phyloP scores from a whole-genome alignment of 2,797 vertebrate genomes.

The Triplophysa bombifrons region DNA sequence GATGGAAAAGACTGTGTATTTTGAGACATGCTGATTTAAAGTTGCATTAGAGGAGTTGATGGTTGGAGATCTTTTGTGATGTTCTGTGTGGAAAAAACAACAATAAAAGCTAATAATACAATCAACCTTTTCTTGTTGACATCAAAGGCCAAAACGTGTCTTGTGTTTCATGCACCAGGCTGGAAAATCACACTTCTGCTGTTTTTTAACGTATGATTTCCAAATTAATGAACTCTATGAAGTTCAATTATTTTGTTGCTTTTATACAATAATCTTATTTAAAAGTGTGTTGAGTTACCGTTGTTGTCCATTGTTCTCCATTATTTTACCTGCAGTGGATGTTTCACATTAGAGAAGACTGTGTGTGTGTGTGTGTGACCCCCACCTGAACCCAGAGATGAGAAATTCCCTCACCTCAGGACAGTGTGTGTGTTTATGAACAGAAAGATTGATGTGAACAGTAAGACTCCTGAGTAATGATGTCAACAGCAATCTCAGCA shows the following conservation, averaged over 20 bases:
- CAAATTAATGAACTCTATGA: too few relatives aligned
- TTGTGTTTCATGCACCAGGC: too few relatives aligned
- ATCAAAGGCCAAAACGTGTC: too few relatives aligned
- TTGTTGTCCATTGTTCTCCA: too few relatives aligned
- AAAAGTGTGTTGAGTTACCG: too few relatives aligned
- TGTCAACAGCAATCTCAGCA: constrained; percentile 78
- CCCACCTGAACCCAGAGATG: constrained; percentile 77
- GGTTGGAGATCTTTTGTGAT: not conserved
- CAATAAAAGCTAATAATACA: not conserved
- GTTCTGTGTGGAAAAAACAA: not conserved
- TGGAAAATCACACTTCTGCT: too few relatives aligned
- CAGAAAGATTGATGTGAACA: constrained; percentile 79
- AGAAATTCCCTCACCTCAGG: constrained; percentile 82
- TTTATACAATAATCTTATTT: too few relatives aligned
- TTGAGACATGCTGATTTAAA: not conserved
- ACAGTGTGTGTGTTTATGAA: constrained; percentile 69
- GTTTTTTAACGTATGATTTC: too few relatives aligned
- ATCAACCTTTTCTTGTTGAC: not conserved
- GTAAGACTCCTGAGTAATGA: constrained; percentile 80
- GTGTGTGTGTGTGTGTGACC: constrained; percentile 66
- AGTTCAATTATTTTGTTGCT: not conserved
- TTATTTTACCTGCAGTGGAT: not conserved
- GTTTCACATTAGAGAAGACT: constrained; percentile 60
- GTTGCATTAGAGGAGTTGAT: constrained; percentile 38
- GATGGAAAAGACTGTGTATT: not conserved